phyloP scores from a whole-genome alignment of 2,888 invertebrate genomes.

The Pristionchus arcanus region DNA sequence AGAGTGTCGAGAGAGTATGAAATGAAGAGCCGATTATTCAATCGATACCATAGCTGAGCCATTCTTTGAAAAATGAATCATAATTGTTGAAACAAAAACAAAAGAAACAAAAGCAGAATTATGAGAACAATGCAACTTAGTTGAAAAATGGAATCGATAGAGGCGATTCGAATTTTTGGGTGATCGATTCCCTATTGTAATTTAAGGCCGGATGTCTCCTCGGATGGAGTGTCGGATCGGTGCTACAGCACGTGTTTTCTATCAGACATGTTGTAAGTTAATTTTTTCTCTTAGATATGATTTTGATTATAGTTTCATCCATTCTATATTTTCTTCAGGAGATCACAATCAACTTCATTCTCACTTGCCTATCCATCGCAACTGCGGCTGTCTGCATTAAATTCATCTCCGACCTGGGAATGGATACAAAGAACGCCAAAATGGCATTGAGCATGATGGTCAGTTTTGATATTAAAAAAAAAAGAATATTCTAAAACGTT shows the following conservation, averaged over 20 bases:
- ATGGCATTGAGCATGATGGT: constrained; percentile 43
- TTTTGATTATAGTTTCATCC: no score
- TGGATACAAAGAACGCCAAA: constrained; percentile 22
- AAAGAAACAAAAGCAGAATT: no score
- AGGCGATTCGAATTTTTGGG: no score
- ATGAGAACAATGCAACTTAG: no score
- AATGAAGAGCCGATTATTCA: not conserved
- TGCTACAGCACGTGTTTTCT: constrained; percentile 56
- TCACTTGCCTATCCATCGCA: constrained; percentile 42
- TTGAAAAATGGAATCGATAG: no score
- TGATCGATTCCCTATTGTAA: not conserved
- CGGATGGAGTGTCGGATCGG: constrained; percentile 56
- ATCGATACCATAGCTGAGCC: not conserved
- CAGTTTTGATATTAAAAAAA: no score
- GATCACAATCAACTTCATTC: constrained; percentile 52
- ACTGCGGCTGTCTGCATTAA: constrained; percentile 33
- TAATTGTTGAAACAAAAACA: not conserved
- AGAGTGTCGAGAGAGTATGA: no score
- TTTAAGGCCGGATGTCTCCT: constrained; percentile 51
- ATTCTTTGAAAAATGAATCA: no score
- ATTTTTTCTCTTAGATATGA: not conserved
- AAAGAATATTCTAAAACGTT: no score
- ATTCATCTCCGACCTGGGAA: not conserved
- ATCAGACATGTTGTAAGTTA: constrained; percentile 56
- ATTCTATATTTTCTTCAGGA: not conserved